phyloP scores from a whole-genome alignment of 2,888 invertebrate species.

The Hartigia nigra region DNA sequence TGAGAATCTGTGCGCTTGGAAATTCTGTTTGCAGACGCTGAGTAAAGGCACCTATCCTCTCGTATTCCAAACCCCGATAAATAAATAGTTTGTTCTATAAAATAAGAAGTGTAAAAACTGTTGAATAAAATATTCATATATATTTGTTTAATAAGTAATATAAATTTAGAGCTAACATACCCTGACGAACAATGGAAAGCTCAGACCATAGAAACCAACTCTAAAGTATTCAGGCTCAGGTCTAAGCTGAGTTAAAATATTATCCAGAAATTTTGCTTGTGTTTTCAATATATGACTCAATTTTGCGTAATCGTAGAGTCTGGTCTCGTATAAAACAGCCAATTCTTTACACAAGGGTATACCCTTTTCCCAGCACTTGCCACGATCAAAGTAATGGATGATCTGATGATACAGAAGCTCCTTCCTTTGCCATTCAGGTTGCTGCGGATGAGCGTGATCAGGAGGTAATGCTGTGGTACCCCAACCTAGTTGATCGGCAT shows the following conservation, averaged over 20 bases:
- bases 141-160: conserved; percentile 2
- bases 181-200: conserved; percentile 93
- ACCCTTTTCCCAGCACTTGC: conserved; percentile 98
- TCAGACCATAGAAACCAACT: conserved; percentile 94
- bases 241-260: conserved; percentile 86
- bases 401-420: conserved; percentile 90
- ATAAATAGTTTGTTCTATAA: conserved; percentile 92
- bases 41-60: conserved; percentile 93
- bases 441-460: conserved; percentile 79
- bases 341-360: conserved; percentile 92
- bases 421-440: conserved; percentile 90
- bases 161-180: conserved; percentile 69
- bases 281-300: conserved; percentile 85
- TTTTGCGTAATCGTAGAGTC: conserved; percentile 88
- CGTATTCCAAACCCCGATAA: conserved; percentile 95
- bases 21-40: conserved; percentile 94
- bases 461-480: conserved; percentile 73
- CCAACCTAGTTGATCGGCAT: conserved; percentile 92
- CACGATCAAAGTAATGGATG: conserved; percentile 91
- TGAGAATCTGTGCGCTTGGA: conserved; percentile 92
- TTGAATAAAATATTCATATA: conserved; percentile 18
- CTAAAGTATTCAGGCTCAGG: conserved; percentile 96
- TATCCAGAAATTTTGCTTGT: conserved; percentile 92
- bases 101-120: conserved; percentile 31
- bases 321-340: conserved; percentile 86